phyloP scores from a whole-genome alignment of 2,888 invertebrate genomes.

The Stenodera caucasica region DNA sequence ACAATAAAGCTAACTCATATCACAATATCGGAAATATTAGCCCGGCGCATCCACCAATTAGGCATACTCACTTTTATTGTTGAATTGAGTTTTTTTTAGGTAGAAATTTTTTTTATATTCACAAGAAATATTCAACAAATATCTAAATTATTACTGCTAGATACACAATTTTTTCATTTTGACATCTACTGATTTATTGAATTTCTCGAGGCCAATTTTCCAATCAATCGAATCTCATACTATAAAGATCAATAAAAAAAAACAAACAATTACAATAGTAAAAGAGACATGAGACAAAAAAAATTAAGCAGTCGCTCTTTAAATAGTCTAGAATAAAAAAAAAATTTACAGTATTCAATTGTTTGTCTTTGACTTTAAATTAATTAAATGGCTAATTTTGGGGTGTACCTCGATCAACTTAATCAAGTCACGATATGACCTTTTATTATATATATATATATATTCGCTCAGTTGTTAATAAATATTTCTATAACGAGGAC shows the following conservation, averaged over 20 bases:
- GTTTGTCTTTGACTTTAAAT: too few species aligned
- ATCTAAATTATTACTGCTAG: too few species aligned
- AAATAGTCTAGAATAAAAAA: not conserved
- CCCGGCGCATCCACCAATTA: constrained; percentile 5
- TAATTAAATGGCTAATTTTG: not conserved
- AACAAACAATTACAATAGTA: not conserved
- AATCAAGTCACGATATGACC: not conserved
- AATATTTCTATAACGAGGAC: too few species aligned
- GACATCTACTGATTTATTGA: too few species aligned
- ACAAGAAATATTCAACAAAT: too few species aligned
- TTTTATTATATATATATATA: not conserved
- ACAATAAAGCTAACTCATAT: not conserved
- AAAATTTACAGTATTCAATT: too few species aligned
- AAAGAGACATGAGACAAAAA: too few species aligned
- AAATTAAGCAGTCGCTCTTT: not conserved
- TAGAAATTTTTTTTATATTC: too few species aligned
- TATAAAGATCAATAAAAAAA: not conserved
- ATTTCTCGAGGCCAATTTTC: not conserved
- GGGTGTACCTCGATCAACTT: constrained; percentile 4
- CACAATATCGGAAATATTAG: not conserved
- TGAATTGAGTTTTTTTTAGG: too few species aligned
- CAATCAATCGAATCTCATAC: not conserved
- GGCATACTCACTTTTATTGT: too few species aligned
- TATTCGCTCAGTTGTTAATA: too few species aligned
- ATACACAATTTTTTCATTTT: too few species aligned